Conservation (phyloP, 2,888 invertebrate genomes). For the Caenorhabditis drosophilae region DNA sequence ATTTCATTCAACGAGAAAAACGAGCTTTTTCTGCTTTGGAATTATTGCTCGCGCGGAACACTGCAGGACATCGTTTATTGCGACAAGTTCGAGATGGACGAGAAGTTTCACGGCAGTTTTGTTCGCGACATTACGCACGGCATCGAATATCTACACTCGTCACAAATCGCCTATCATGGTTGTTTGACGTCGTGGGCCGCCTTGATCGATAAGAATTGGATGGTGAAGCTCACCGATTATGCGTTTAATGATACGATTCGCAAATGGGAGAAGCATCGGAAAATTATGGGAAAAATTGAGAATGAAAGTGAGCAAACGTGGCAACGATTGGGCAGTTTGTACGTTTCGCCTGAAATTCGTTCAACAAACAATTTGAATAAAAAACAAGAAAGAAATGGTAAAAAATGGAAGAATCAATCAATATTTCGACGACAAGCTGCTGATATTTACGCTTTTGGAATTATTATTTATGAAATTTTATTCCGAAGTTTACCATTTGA, state of each 20-base stretch:
- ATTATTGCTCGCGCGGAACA: conserved; percentile 36
- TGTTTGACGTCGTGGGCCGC: conserved; percentile 43
- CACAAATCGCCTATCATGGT: conserved; percentile 49
- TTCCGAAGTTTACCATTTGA: conserved; percentile 59
- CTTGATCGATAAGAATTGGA: conserved; percentile 53
- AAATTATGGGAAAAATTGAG: conserved; percentile 40
- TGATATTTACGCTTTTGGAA: conserved; percentile 52
- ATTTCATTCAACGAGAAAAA: conserved; percentile 49
- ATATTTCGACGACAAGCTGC: conserved; percentile 26
- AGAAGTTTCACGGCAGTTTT: conserved; percentile 53
- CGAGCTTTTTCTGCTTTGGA: conserved; percentile 53
- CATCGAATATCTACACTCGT: conserved; percentile 53
- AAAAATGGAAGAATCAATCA: conserved; percentile 38
- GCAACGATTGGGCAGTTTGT: conserved; percentile 37
- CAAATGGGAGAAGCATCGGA: conserved; percentile 50
- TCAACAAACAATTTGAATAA: conserved; percentile 35
- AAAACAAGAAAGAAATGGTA: conserved; percentile 35
- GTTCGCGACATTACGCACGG: conserved; percentile 52
- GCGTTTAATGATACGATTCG: conserved; percentile 40
- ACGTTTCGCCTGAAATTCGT: conserved; percentile 48
- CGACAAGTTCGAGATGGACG: conserved; percentile 46
- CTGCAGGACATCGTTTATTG: conserved; percentile 53
- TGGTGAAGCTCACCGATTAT: conserved; percentile 53
- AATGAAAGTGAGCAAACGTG: conserved; percentile 45
- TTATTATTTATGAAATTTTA: conserved; percentile 55